Base-by-base conservation (phyloP, 2,797 vertebrate genomes). In the Coilia nasus region DNA sequence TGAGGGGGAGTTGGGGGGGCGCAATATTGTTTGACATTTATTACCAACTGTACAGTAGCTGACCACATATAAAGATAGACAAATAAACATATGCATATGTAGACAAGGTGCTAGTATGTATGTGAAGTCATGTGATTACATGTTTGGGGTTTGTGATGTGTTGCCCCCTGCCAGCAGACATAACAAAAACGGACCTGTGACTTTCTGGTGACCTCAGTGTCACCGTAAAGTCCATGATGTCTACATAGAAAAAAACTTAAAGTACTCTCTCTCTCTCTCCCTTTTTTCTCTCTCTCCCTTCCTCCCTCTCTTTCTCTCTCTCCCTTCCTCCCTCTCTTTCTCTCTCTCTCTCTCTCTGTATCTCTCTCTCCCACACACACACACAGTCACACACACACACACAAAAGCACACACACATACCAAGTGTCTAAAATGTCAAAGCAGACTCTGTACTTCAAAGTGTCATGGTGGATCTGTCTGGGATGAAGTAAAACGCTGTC, bases 391-490 rank as follows among this genome's bases (percentile, higher is more conserved):
- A 67, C 62, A 67, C 25, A 67, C 62, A 67, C 67, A 75, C 67
- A 75, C 67, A 75, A 28, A 75, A 28, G 41, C 64, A 64, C 62
- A 64, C 23, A 64, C 23, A 64, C 62, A 64, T 23, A 25, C 62
- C 14, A 75, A 75, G 67, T 75, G 67, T 71, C 31, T 31, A 75
- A 41, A 75, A 75, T 31, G 64, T 71, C 64, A 71, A 23, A 67
- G 12, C 31, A 6, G 12, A 44, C 35, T 44, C 19, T 15, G 6
- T 78, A 44, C 71, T 25, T 78, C 71, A 78, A 9, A 14, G 25
- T 78, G 71, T 44, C 71, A 78, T 11, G 19, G 14, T 78, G 71
- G 7, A 78, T 78, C 19, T 41, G 35, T 78, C 71, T 21, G 35
- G 71, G 31, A 41, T 17, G 28, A 75, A 75, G 67, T 78, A 19